phyloP scores from a whole-genome alignment of 1,140 invertebrate species.

The Brachionus sp. region DNA sequence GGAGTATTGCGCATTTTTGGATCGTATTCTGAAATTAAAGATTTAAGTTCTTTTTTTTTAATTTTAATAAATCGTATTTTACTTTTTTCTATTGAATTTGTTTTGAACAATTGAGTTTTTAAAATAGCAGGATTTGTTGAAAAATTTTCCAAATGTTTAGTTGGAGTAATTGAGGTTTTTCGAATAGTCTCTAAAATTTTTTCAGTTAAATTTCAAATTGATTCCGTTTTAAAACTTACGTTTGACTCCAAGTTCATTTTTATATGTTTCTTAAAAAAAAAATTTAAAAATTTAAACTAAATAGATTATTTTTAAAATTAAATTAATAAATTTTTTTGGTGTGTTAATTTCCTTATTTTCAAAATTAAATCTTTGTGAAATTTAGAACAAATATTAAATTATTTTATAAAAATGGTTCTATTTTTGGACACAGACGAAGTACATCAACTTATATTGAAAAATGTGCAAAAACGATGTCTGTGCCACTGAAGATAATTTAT shows the following conservation, averaged over 20 bases:
- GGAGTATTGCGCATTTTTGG: neutral
- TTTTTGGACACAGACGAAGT: too few species aligned
- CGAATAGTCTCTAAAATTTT: neutral
- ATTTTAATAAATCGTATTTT: neutral
- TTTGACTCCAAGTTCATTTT: conserved; percentile 32
- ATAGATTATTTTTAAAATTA: too few species aligned
- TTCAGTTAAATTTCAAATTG: neutral
- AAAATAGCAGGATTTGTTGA: conserved; percentile 15
- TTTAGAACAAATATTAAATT: too few species aligned
- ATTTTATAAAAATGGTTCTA: too few species aligned
- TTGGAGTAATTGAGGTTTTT: conserved; percentile 21
- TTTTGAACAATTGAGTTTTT: conserved; percentile 15
- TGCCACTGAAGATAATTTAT: too few species aligned
- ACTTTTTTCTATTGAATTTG: neutral
- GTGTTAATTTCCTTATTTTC: too few species aligned
- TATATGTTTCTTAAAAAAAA: conserved; percentile 22
- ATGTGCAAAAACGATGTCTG: too few species aligned
- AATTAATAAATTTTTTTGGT: too few species aligned
- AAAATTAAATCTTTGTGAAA: too few species aligned
- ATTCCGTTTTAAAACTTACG: neutral
- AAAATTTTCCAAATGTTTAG: conserved; percentile 27
- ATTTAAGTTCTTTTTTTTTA: neutral
- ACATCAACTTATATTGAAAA: too few species aligned
- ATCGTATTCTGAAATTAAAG: neutral
- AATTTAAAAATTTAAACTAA: too few species aligned